Conservation (phyloP, 2,113 vertebrate species). For the Hassar affinis region DNA sequence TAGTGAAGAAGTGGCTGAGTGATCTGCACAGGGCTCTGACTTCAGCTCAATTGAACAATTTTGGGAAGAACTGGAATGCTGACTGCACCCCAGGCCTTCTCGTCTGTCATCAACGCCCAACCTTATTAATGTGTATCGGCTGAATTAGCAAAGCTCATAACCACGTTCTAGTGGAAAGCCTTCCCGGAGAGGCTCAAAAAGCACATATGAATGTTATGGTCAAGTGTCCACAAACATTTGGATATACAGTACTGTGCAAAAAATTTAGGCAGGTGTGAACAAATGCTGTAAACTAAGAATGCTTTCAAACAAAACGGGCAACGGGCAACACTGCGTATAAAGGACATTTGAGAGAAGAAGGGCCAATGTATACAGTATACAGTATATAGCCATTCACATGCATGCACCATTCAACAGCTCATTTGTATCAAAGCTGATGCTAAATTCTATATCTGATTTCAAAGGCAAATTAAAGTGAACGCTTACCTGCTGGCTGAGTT, state of each 20-base stretch:
- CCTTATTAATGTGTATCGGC: background rate
- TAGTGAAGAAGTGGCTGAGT: background rate
- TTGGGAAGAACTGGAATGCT: background rate
- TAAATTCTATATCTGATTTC: background rate
- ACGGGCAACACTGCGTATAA: no score
- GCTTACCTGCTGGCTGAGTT: conserved; percentile 93
- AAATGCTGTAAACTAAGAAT: no score
- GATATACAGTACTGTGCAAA: no score
- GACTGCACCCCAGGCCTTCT: background rate
- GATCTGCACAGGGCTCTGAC: background rate
- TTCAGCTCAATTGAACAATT: background rate
- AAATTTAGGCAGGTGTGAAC: no score
- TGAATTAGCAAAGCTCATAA: background rate
- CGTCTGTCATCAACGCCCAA: background rate
- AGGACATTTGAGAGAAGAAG: background rate
- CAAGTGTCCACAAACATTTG: background rate
- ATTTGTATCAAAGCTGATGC: background rate
- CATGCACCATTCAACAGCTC: background rate
- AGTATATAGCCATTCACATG: background rate
- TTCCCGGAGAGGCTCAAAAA: background rate
- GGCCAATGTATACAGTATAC: background rate
- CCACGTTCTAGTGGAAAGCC: background rate
- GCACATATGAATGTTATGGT: background rate
- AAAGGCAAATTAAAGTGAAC: background rate
- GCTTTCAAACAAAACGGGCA: no score